Base-by-base conservation (phyloP, 2,888 invertebrate species). In the Drosophila conformis region DNA sequence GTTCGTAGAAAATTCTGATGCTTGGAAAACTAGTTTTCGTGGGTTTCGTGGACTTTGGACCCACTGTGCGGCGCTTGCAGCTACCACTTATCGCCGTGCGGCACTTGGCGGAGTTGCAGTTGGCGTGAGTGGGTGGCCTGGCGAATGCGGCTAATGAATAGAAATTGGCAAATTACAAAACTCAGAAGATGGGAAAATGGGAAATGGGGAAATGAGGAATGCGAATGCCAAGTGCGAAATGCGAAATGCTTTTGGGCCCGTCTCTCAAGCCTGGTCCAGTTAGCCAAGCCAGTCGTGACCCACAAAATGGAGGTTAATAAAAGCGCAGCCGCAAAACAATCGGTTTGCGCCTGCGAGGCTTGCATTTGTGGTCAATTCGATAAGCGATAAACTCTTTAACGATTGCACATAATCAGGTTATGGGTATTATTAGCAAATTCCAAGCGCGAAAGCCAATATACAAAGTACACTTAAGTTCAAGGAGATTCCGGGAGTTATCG, bases 91-190 rank as follows among this genome's bases (percentile, higher is more conserved):
- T 15, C 46, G 46, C 7, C 13, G 21, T 46, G 13, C 13, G 21
- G 21, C 21, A 21, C 13, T 21, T 46, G 46, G 21, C 11, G n/a
- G 25, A 38, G 54, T 54, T 54, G 27, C 54, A 54, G 7, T 25
- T 35, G 33, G 21, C 53, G 62, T 73, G 65, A 67, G 74, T 59
- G 66, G 74, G 67, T 56, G 73, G 68, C 74, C 31, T 35, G 10
- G 42, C 60, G 46, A 68, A 68, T 64, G 73, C 60, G 57, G 54
- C 58, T 74, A 79, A 78, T 79, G 70, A 67, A 78, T 67, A 75
- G 61, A 74, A 78, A 78, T 74, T 75, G 79, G 42, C 46, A 60
- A 66, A 61, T 76, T 72, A 29, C 21, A 18, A 76, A 49, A 40
- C 54, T 15, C 42, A 53, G 46, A 21, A 31, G 6, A 31, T 15